A percentile compares a stretch with the other conserved stretches of the same genome.
Conservation (phyloP, 2,888 invertebrate species). For the Ornithoptera alexandrae region DNA sequence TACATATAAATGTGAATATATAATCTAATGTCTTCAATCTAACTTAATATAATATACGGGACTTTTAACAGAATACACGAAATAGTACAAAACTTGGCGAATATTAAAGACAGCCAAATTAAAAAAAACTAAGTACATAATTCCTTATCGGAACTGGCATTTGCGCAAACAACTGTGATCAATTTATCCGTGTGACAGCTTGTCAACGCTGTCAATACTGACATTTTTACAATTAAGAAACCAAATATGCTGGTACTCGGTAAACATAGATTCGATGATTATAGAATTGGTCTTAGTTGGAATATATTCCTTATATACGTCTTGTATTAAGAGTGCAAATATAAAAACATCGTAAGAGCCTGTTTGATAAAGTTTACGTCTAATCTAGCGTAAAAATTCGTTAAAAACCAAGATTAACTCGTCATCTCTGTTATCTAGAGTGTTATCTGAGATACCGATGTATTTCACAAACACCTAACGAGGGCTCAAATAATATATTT, state of each 20-base stretch:
- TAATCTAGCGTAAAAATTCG: slow-evolving; percentile 69
- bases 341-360: slow-evolving; percentile 22
- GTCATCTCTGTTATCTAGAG: slow-evolving; percentile 71
- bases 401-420: slow-evolving; percentile 76
- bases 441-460: slow-evolving; percentile 59
- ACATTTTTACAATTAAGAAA: slow-evolving; percentile 78
- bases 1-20: too few relatives aligned
- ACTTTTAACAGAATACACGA: too few relatives aligned
- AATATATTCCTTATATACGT: slow-evolving; percentile 48
- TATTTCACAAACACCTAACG: slow-evolving; percentile 64
- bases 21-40: too few relatives aligned
- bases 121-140: slow-evolving; percentile 61
- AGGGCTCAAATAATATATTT: slow-evolving; percentile 61
- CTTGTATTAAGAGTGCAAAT: slow-evolving; percentile 33
- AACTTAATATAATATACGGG: too few relatives aligned
- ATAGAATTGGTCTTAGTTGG: slow-evolving; percentile 35
- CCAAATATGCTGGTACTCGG: slow-evolving; percentile 63
- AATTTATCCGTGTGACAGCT: slow-evolving; percentile 74
- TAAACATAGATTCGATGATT: slow-evolving; percentile 52
- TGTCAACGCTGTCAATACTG: slow-evolving; percentile 72
- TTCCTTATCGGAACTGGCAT: slow-evolving; percentile 69
- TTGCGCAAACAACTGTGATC: slow-evolving; percentile 77
- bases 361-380: slow-evolving; percentile 43
- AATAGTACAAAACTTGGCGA: slow-evolving; percentile 40
- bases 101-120: slow-evolving; percentile 55